A percentile compares a stretch with the other conserved stretches of the same genome.
Evolutionary conservation across 1,140 invertebrate species (phyloP).

Genomic region (Hydropsyche tenuis): DNA sequence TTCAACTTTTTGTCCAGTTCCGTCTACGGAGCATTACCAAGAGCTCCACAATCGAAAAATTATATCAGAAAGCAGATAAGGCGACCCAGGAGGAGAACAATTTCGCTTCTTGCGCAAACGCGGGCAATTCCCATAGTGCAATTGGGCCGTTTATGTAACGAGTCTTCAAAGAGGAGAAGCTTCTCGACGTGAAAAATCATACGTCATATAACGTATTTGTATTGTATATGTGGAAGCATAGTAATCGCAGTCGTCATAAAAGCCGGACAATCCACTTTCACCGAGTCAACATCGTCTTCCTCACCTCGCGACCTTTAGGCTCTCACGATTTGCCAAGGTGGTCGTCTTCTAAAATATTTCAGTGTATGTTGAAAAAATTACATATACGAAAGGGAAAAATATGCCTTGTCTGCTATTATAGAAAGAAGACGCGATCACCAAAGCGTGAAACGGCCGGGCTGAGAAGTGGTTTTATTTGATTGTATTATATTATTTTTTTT

Average conservation of each 20-base stretch:
- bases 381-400: neutral
- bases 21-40: too few species aligned
- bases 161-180: neutral
- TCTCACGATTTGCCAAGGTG: conserved; percentile 16
- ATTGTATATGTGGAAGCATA: too few species aligned
- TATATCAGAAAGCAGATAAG: too few species aligned
- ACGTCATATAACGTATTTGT: too few species aligned
- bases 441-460: too few species aligned
- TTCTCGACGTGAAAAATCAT: neutral
- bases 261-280: conserved; percentile 19
- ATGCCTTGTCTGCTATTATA: neutral
- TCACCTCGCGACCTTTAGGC: conserved; percentile 19
- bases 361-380: neutral
- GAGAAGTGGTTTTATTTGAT: too few species aligned
- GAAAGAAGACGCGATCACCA: too few species aligned
- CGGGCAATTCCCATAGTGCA: neutral
- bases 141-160: conserved; percentile 12
- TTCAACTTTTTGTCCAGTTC: too few species aligned
- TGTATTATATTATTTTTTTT: too few species aligned
- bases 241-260: neutral
- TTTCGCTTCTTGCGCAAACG: conserved; percentile 8
- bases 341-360: neutral
- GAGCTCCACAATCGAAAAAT: too few species aligned
- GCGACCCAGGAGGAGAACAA: neutral
- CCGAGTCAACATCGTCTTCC: conserved; percentile 6